phyloP scores from a whole-genome alignment of 2,113 vertebrate species.

The Panthera leo region DNA sequence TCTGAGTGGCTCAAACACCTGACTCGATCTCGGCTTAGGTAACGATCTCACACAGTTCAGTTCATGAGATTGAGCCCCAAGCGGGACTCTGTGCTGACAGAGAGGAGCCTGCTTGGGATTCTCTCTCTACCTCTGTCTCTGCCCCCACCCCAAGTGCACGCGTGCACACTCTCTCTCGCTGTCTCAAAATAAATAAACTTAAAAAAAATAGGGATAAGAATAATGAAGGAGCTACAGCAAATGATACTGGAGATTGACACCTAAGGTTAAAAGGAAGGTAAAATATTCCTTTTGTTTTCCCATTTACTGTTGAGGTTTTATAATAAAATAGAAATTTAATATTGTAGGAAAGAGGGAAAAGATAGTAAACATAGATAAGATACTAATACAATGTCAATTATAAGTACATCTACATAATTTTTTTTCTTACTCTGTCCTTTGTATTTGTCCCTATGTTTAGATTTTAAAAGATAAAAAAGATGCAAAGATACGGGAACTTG shows the following conservation, averaged over 20 bases:
- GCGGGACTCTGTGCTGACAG: too few relatives aligned
- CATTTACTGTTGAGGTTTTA: background rate
- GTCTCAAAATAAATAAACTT: too few relatives aligned
- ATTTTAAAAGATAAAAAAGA: slow-evolving; percentile 82
- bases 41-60: too few relatives aligned
- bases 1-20: too few relatives aligned
- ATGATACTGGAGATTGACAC: background rate
- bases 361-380: background rate
- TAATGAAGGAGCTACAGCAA: background rate
- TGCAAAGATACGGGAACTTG: slow-evolving; percentile 79
- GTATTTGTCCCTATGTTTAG: slow-evolving; percentile 61
- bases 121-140: too few relatives aligned
- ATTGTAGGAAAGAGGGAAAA: slow-evolving; percentile 14
- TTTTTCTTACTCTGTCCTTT: background rate
- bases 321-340: slow-evolving; percentile 25
- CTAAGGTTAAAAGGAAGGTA: background rate
- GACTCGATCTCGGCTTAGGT: too few relatives aligned
- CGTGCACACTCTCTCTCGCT: too few relatives aligned
- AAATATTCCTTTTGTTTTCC: background rate
- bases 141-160: too few relatives aligned
- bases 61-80: too few relatives aligned
- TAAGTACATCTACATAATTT: background rate
- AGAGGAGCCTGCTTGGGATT: too few relatives aligned
- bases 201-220: background rate
- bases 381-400: background rate